Evolutionary conservation across 2,113 vertebrate genomes (phyloP), one percentile per base, ranked within the genome.

Genomic region (Dunckerocampus dactyliophorus): DNA sequence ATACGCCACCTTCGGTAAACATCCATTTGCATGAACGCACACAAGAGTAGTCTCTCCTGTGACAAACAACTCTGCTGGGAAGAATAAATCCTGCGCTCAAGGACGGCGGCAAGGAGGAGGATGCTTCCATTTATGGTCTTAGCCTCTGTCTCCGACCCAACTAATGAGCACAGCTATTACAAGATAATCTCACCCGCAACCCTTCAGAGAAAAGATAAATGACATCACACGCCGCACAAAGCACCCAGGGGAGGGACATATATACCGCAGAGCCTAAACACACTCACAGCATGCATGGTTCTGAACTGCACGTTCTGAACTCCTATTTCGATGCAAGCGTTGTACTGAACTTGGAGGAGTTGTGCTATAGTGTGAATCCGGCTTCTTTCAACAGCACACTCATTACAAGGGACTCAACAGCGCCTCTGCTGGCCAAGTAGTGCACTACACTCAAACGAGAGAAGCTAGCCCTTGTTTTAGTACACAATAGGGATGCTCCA

Each of bases 111-210:
- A 8, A 63, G 63, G 75, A 62, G 67, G 57, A 51, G 63, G 67
- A 71, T 0, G 22, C 0, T 8, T 81, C 84, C 86, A 80, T 86
- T 74, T 84, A 85, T 59, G 79, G 85, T 66, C 52, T 75, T 47
- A 51, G 55, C 48, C 8, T 66, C 66, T 56, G 54, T 58, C 70
- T 28, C 53, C 70, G 63, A 42, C 69, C 58, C 59, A 76, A 59
- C 51, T 62, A 42, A 42, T 12, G n/a, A 39, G 11, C 39, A 14
- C 11, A 42, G 11, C 31, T 20, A 56, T 39, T 56, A 14, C 10
- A n/a, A 42, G 34, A 56, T 39, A 39, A 56, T 39, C 31, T 56
- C 31, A 42, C 31, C 53, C 11, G 34, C 53, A 42, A 21, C 53
- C 11, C 1, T 20, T 15, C n/a, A 39, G 53, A 39, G 53, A 13